A percentile compares a stretch with the other conserved stretches of the same genome.
Conservation (phyloP, 2,888 invertebrate genomes). For the Trachelus tabidus region DNA sequence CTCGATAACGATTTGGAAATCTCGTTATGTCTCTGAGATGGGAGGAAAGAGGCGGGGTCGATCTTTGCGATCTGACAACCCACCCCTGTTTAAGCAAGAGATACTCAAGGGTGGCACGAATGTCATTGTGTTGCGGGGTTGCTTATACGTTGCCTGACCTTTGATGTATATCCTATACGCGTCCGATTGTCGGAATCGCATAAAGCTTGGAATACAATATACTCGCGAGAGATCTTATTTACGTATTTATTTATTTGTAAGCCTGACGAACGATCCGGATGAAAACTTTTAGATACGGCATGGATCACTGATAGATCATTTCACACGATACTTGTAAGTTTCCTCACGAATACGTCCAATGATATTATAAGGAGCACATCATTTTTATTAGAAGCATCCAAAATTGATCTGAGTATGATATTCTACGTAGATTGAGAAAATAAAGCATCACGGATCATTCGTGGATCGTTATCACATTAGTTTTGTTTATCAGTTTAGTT, state of each 20-base stretch:
- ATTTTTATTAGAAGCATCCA: too few relatives aligned
- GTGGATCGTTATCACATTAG: too few relatives aligned
- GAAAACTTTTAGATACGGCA: too few relatives aligned
- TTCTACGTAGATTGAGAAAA: too few relatives aligned
- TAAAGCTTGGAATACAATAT: background rate
- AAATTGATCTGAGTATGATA: too few relatives aligned
- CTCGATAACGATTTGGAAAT: constrained; percentile 19
- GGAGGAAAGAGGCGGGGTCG: background rate
- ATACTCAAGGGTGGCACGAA: background rate
- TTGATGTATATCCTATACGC: background rate
- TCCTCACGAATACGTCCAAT: too few relatives aligned
- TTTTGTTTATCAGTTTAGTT: too few relatives aligned
- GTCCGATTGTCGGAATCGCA: background rate
- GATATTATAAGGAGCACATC: too few relatives aligned
- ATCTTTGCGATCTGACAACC: background rate
- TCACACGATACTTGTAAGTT: too few relatives aligned
- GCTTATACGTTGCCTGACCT: background rate
- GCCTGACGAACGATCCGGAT: too few relatives aligned
- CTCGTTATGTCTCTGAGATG: background rate
- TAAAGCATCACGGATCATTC: too few relatives aligned
- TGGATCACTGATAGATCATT: too few relatives aligned
- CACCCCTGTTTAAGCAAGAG: background rate
- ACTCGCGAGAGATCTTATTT: background rate
- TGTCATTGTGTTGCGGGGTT: background rate
- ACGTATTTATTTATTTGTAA: background rate